Conservation (phyloP, 2,888 invertebrate species). For the Lymantria dispar region DNA sequence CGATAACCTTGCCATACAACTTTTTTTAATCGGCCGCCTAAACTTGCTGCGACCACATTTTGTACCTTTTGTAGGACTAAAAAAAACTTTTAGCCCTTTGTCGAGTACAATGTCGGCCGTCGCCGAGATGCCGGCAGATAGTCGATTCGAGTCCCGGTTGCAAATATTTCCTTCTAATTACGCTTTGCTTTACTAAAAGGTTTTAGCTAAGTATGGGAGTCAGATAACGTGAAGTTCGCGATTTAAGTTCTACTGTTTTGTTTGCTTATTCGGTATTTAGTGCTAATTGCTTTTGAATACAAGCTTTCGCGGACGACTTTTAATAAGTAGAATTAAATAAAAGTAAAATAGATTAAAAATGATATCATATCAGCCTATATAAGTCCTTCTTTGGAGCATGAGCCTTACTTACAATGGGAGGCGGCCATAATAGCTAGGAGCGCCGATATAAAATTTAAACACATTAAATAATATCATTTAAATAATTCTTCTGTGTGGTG, state of each 20-base stretch:
- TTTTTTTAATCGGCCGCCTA: slow-evolving; percentile 23
- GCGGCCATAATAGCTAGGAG: too few species aligned
- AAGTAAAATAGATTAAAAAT: too few species aligned
- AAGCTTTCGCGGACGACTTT: too few species aligned
- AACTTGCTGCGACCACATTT: slow-evolving; percentile 40
- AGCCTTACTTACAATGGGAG: too few species aligned
- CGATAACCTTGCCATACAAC: slow-evolving; percentile 18
- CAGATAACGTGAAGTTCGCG: slow-evolving; percentile 34
- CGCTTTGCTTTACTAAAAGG: slow-evolving; percentile 40
- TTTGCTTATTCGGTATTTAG: slow-evolving; percentile 8
- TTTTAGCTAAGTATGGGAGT: slow-evolving; percentile 30
- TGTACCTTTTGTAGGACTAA: slow-evolving; percentile 33
- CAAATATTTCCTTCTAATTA: slow-evolving; percentile 69
- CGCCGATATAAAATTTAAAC: too few species aligned
- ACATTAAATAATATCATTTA: too few species aligned
- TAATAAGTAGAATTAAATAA: too few species aligned
- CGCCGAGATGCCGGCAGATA: slow-evolving; percentile 70
- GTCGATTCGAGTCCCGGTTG: slow-evolving; percentile 48
- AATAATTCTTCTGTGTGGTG: too few species aligned
- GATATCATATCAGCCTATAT: too few species aligned
- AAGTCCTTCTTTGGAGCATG: too few species aligned
- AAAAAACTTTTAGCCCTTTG: slow-evolving; percentile 37
- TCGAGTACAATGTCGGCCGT: slow-evolving; percentile 51
- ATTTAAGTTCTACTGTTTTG: slow-evolving; percentile 28
- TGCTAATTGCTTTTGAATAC: background rate